A percentile compares a stretch with the other conserved stretches of the same genome.
These are phyloP conservation scores for Tachystola acroxantha DNA, from an alignment of 2,888 invertebrate genomes.

Conservation along the genomic window DNA sequence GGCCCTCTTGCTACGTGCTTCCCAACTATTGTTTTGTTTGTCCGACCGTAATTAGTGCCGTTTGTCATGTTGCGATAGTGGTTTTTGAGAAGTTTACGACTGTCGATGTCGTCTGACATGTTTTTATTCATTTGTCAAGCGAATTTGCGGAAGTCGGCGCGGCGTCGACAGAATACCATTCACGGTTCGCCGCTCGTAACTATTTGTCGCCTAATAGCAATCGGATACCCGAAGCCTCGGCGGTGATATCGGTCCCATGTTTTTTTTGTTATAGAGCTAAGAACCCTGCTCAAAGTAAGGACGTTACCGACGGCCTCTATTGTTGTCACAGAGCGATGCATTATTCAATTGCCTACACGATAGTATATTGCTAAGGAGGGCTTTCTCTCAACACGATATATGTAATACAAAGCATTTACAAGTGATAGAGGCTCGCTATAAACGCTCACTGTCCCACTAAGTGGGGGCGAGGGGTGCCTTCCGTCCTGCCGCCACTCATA, in stretches of 20 bases:
- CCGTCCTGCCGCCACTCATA: constrained; percentile 13
- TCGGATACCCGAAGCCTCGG: neutral
- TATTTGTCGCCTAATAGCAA: constrained; percentile 1
- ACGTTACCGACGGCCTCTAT: constrained; percentile 23
- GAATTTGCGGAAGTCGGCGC: no score
- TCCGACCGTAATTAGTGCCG: constrained; percentile 42
- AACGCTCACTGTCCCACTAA: constrained; percentile 29
- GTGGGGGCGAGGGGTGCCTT: constrained; percentile 20
- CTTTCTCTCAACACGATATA: constrained; percentile 24
- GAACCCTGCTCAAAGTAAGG: constrained; percentile 31
- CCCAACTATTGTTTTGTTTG: constrained; percentile 49
- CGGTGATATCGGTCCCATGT: constrained; percentile 21
- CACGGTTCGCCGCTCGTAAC: neutral
- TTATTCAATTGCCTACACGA: constrained; percentile 46
- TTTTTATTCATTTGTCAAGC: neutral
- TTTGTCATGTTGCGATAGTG: constrained; percentile 39
- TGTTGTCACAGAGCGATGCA: constrained; percentile 37
- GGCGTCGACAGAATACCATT: constrained; percentile 4
- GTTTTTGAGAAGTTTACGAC: constrained; percentile 17
- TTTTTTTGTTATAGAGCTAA: constrained; percentile 31
- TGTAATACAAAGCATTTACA: constrained; percentile 43
- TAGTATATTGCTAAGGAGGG: constrained; percentile 25
- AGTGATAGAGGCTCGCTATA: constrained; percentile 38
- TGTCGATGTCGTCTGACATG: no score
- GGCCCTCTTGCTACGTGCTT: constrained; percentile 33